These are phyloP conservation scores for Antechinus stuartii DNA, from an alignment of 2,113 vertebrate species.

Conservation along the genomic window DNA sequence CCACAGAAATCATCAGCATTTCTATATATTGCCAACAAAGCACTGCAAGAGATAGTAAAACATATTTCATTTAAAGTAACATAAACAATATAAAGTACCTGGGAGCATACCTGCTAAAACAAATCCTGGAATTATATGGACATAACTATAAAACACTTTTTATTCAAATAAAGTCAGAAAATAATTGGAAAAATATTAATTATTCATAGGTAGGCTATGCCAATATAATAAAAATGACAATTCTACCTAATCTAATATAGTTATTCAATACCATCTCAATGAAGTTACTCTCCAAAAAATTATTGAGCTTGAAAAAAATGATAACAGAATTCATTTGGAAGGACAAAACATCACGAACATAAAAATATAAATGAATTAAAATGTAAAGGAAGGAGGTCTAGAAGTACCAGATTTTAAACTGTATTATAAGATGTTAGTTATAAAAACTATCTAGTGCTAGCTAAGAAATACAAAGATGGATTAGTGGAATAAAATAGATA, in stretches of 20 bases:
- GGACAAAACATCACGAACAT: background rate
- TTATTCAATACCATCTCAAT: too few relatives aligned
- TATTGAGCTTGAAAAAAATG: too few relatives aligned
- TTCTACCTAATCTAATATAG: background rate
- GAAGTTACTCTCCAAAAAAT: too few relatives aligned
- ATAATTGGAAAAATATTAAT: background rate
- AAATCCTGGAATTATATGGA: background rate
- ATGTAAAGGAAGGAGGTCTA: background rate
- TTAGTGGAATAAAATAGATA: too few relatives aligned
- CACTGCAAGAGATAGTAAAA: too few relatives aligned
- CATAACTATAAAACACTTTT: background rate
- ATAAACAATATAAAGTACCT: too few relatives aligned
- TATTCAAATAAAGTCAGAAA: background rate
- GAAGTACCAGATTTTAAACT: background rate
- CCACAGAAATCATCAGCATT: too few relatives aligned
- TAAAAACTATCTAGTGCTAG: background rate
- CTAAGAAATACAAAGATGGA: too few relatives aligned
- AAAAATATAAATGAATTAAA: background rate
- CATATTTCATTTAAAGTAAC: too few relatives aligned
- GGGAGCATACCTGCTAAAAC: background rate
- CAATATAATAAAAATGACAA: background rate
- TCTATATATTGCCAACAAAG: too few relatives aligned
- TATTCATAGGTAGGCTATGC: background rate
- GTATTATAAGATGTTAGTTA: background rate
- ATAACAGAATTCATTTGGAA: background rate